These are phyloP conservation scores for Argentina silus DNA, from an alignment of 2,797 vertebrate species.

Conservation along the genomic window DNA sequence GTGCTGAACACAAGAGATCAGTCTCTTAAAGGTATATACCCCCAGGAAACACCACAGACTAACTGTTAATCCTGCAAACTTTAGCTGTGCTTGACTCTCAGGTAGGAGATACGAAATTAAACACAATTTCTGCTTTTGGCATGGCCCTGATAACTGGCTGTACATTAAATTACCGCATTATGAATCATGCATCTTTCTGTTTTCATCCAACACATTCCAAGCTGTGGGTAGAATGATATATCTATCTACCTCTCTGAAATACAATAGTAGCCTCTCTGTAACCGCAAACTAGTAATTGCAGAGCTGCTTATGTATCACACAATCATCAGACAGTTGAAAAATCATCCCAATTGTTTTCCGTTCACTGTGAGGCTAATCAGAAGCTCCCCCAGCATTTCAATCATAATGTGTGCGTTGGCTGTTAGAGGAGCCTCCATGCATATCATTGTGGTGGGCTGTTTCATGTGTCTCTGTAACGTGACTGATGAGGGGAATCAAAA, in stretches of 20 bases:
- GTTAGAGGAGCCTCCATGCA: background rate
- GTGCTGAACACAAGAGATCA: background rate
- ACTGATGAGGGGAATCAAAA: slow-evolving; percentile 4
- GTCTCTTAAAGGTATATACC: background rate
- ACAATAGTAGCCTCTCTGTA: background rate
- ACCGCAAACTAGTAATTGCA: background rate
- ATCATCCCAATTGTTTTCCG: slow-evolving; percentile 2
- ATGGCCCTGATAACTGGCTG: too few relatives aligned
- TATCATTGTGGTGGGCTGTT: background rate
- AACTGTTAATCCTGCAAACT: background rate
- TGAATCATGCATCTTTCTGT: background rate
- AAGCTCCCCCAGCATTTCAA: slow-evolving; percentile 5
- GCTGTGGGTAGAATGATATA: background rate
- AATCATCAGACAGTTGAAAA: slow-evolving; percentile 8
- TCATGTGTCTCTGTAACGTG: slow-evolving; percentile 7
- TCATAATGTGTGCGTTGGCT: background rate
- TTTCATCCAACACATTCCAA: background rate
- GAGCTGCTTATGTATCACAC: background rate
- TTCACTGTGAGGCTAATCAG: background rate
- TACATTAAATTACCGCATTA: background rate
- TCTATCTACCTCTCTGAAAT: background rate
- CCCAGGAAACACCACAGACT: slow-evolving; percentile 6
- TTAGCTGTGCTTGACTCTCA: background rate
- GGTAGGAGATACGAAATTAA: background rate
- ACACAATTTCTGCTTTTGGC: background rate